Percentiles rank a stretch among this genome's conserved stretches.
These are phyloP conservation scores for Magallana nippona DNA, from an alignment of 2,888 invertebrate genomes.

Conservation along the genomic window DNA sequence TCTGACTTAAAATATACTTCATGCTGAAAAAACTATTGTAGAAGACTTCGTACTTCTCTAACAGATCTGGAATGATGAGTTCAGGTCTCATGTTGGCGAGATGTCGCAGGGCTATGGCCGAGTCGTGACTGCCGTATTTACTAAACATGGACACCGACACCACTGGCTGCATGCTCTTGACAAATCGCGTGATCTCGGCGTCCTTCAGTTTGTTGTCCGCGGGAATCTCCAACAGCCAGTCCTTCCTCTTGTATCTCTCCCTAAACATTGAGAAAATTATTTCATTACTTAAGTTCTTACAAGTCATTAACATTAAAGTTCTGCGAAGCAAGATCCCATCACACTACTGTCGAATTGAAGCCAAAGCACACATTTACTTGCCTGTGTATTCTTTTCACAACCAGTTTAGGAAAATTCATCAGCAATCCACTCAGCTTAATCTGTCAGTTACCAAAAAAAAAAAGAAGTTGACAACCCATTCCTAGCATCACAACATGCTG, in stretches of 20 bases:
- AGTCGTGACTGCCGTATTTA: conserved; percentile 84
- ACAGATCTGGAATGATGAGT: conserved; percentile 89
- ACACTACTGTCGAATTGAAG: no score
- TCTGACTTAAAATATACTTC: no score
- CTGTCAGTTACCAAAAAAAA: conserved; percentile 59
- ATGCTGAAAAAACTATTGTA: no score
- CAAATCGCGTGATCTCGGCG: conserved; percentile 89
- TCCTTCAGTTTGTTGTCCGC: conserved; percentile 87
- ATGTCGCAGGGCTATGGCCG: conserved; percentile 86
- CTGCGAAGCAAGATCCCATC: neutral
- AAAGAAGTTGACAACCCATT: no score
- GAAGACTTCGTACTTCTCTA: conserved; percentile 84
- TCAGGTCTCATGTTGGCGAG: conserved; percentile 90
- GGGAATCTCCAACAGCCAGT: conserved; percentile 87
- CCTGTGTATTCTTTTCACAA: conserved; percentile 74
- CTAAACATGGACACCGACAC: conserved; percentile 90
- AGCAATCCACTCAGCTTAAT: conserved; percentile 71
- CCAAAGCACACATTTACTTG: conserved; percentile 44
- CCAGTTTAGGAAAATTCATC: conserved; percentile 70
- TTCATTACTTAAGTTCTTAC: neutral
- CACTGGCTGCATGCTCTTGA: conserved; percentile 86
- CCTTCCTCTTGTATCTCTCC: conserved; percentile 74
- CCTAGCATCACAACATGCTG: no score
- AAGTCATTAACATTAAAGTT: neutral
- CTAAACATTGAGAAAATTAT: conserved; percentile 56